These are phyloP conservation scores for Limonius californicus DNA, from an alignment of 1,140 invertebrate species.

Conservation along the genomic window DNA sequence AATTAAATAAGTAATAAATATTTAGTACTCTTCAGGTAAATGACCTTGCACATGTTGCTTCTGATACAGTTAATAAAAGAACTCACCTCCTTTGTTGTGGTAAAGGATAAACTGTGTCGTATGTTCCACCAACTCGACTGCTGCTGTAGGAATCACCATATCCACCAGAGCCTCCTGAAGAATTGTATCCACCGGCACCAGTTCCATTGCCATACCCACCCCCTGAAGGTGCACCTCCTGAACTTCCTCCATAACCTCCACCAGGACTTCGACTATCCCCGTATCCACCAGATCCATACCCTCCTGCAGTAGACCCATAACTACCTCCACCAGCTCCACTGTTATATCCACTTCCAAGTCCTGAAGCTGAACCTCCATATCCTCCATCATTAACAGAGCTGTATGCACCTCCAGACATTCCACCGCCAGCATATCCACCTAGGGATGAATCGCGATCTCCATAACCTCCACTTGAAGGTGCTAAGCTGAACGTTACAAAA, in stretches of 20 bases:
- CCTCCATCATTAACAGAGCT: conserved; percentile 19
- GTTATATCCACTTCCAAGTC: background rate
- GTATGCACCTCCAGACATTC: background rate
- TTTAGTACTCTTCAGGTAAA: too few relatives aligned
- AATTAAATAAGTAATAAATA: too few relatives aligned
- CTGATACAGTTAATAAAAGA: too few relatives aligned
- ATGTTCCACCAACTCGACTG: background rate
- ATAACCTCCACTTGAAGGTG: background rate
- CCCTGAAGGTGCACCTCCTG: background rate
- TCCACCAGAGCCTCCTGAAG: conserved; percentile 17
- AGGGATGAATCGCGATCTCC: background rate
- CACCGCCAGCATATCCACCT: background rate
- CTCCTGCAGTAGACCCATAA: conserved; percentile 23
- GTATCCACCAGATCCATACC: conserved; percentile 22
- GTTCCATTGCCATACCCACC: conserved; percentile 14
- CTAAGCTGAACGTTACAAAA: background rate
- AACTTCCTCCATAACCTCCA: conserved; percentile 23
- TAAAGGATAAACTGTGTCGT: conserved; percentile 42
- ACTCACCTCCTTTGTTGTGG: conserved; percentile 44
- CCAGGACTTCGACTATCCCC: conserved; percentile 15
- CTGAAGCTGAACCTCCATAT: conserved; percentile 23
- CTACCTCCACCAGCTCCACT: background rate
- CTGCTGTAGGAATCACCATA: conserved; percentile 24
- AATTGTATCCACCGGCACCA: conserved; percentile 25
- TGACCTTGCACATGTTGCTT: too few relatives aligned